These are phyloP conservation scores for Crotalus tigris DNA, from an alignment of 2,113 vertebrate genomes.

Conservation along the genomic window DNA sequence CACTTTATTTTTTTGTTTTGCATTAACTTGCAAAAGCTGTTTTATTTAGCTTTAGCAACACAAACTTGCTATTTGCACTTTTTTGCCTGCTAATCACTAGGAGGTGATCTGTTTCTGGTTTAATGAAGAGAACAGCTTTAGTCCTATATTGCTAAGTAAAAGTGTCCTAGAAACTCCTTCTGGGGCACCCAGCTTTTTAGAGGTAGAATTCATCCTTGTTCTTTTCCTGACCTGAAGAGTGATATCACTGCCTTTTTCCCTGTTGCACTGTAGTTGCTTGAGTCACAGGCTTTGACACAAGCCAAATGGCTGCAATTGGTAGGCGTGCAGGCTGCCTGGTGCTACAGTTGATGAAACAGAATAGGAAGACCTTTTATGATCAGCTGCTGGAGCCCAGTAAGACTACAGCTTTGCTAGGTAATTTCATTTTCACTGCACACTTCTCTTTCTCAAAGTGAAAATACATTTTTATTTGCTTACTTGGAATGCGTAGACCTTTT, in stretches of 20 bases:
- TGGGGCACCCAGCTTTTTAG: constrained; percentile 56
- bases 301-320: constrained; percentile 75
- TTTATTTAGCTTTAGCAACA: neutral
- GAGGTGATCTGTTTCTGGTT: constrained; percentile 67
- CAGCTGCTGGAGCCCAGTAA: constrained; percentile 61
- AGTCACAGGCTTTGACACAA: constrained; percentile 69
- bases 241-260: constrained; percentile 69
- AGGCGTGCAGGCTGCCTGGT: constrained; percentile 69
- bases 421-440: constrained; percentile 61
- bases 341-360: constrained; percentile 65
- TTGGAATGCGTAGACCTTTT: constrained; percentile 45
- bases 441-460: constrained; percentile 56
- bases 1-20: neutral
- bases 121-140: neutral
- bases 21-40: neutral
- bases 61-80: neutral
- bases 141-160: constrained; percentile 45
- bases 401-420: constrained; percentile 73
- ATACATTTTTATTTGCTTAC: constrained; percentile 57
- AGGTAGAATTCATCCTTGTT: constrained; percentile 69
- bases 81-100: constrained; percentile 62
- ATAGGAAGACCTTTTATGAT: constrained; percentile 72
- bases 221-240: constrained; percentile 63
- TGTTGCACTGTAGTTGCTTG: constrained; percentile 54
- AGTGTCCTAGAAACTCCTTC: constrained; percentile 39